Evolutionary conservation across 2,113 vertebrate species (phyloP), one percentile per base, ranked within the genome.

Genomic region (Apistogramma diplotaenia): DNA sequence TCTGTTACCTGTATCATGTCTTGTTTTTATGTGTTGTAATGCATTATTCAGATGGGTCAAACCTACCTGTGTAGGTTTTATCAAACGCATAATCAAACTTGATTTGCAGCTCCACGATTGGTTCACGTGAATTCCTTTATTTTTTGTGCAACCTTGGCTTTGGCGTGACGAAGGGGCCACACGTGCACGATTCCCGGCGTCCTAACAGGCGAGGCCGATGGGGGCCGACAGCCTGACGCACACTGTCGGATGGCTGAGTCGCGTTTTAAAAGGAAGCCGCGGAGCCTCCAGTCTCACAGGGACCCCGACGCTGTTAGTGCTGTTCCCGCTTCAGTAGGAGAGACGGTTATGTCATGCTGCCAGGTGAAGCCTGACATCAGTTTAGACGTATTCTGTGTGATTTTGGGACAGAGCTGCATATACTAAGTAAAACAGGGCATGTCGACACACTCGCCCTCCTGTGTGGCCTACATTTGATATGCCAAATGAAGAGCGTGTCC

Each of bases 381-480:
- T 56, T 74, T 11, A 58, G 13, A 74, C 40, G 10, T 56, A 74
- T 77, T 82, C 76, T 72, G 43, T 67, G 46, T 25, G 21, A 43
- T 3, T 6, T 62, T 40, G 16, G 49, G 37, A 76, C 35, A 29
- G 40, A 21, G 61, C 56, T 21, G 4, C 23, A 49, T 43, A n/a
- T 49, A 18, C 62, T n/a, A 37, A 29, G 11, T 19, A 55, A 9
- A 33, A 49, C 25, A 11, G 35, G 18, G 37, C 46, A 19, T 3
- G 46, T 79, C 33, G 5, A 12, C 10, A 46, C 46, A 6, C 62
- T 2, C 67, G n/a, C 37, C 19, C 67, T 35, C 31, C 6, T 12
- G 1, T 49, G 56, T 70, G 35, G 31, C 37, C 53, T 80, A 10
- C 60, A 54, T 88, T 82, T 71, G 72, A 74, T 75, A 58, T 58